Evolutionary conservation across 1,140 invertebrate genomes (phyloP).

Genomic region (Cherax destructor): DNA sequence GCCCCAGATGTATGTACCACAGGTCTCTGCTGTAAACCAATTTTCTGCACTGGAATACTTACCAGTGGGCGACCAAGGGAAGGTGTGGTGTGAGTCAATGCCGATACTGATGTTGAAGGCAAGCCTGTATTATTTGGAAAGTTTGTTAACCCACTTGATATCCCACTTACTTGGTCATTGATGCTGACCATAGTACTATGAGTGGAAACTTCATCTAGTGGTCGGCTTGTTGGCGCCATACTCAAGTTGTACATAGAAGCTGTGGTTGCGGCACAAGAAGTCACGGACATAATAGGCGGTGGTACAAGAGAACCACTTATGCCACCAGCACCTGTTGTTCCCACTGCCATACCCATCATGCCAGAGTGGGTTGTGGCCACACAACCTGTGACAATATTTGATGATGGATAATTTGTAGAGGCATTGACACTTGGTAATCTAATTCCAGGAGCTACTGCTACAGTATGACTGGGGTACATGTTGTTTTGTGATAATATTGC

Average conservation of each 20-base stretch:
- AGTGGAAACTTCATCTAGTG: conserved; percentile 59
- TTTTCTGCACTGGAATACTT: conserved; percentile 52
- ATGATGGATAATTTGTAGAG: conserved; percentile 57
- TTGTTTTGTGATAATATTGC: conserved; percentile 66
- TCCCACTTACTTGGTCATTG: conserved; percentile 64
- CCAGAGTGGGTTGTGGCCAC: conserved; percentile 25
- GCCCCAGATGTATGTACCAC: conserved; percentile 27
- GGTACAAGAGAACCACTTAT: conserved; percentile 49
- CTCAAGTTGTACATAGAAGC: conserved; percentile 11
- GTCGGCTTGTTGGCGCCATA: conserved; percentile 1
- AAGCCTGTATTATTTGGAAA: conserved; percentile 32
- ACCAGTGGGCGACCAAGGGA: conserved; percentile 53
- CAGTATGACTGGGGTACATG: conserved; percentile 68
- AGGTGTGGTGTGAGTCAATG: conserved; percentile 53
- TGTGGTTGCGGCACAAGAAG: conserved; percentile 24
- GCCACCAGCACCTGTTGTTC: not conserved
- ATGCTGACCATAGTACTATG: conserved; percentile 59
- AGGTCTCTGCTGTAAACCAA: conserved; percentile 51
- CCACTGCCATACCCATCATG: conserved; percentile 12
- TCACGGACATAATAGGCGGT: conserved; percentile 65
- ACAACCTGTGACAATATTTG: conserved; percentile 5
- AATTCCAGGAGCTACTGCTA: conserved; percentile 55
- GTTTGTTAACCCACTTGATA: conserved; percentile 52
- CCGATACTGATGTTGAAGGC: conserved; percentile 35
- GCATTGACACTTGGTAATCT: conserved; percentile 50